Conservation (phyloP, 2,888 invertebrate species). For the Teleogryllus oceanicus region DNA sequence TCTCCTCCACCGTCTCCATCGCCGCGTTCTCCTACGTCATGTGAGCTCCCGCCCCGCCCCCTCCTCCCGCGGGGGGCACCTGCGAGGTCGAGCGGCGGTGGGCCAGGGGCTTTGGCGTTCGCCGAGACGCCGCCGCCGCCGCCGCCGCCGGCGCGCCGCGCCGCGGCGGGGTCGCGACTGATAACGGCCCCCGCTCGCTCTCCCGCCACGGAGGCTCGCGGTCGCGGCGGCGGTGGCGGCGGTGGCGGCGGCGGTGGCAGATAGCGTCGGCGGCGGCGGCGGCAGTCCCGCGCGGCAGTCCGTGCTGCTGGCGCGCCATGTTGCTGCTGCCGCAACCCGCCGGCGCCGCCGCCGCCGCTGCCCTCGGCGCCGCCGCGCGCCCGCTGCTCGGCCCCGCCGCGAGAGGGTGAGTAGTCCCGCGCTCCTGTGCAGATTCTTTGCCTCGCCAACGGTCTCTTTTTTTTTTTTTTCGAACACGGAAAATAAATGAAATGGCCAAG, state of each 20-base stretch:
- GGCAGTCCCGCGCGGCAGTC: too few species aligned
- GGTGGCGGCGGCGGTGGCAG: too few species aligned
- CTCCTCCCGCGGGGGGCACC: background rate
- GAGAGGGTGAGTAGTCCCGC: too few species aligned
- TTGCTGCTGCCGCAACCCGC: constrained; percentile 6
- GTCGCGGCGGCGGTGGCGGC: too few species aligned
- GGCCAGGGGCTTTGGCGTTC: background rate
- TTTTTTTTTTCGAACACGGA: too few species aligned
- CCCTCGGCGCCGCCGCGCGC: background rate
- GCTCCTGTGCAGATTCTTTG: too few species aligned
- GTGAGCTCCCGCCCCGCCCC: background rate
- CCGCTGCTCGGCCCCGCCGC: background rate
- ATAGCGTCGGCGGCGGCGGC: too few species aligned
- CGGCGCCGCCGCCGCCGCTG: background rate
- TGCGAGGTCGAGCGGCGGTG: background rate
- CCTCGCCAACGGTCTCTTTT: too few species aligned
- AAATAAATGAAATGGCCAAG: too few species aligned
- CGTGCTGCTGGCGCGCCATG: background rate
- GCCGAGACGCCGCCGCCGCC: background rate
- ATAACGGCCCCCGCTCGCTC: background rate
- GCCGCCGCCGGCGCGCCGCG: background rate
- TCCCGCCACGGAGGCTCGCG: too few species aligned
- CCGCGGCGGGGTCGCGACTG: background rate
- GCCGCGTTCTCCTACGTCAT: background rate
- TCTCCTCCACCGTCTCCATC: background rate